These are phyloP conservation scores for Phorcus lineatus DNA, from an alignment of 2,888 invertebrate species.

Conservation along the genomic window DNA sequence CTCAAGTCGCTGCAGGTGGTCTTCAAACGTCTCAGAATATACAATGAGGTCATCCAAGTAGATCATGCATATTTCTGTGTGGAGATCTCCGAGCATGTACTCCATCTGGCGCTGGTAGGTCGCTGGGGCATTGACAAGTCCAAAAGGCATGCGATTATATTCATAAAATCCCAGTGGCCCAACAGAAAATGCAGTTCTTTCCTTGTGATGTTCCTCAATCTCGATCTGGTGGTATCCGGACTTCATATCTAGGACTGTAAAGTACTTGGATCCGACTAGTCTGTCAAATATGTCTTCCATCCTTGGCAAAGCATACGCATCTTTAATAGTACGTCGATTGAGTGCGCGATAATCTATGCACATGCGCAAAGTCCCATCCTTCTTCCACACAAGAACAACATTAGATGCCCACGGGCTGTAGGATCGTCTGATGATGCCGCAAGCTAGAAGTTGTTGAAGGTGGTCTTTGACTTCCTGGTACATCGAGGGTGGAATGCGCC, in stretches of 20 bases:
- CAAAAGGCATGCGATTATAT: conserved; percentile 32
- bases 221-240: conserved; percentile 34
- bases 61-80: conserved; percentile 36
- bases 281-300: not conserved
- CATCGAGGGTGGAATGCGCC: conserved; percentile 43
- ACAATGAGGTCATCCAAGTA: conserved; percentile 35
- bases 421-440: conserved; percentile 40
- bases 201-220: not conserved
- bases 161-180: conserved; percentile 39
- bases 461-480: conserved; percentile 42
- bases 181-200: conserved; percentile 39
- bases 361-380: conserved; percentile 38
- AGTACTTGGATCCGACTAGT: not conserved
- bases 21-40: conserved; percentile 34
- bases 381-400: conserved; percentile 41
- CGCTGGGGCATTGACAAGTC: conserved; percentile 34
- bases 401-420: conserved; percentile 41
- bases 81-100: conserved; percentile 32
- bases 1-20: conserved; percentile 36
- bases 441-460: conserved; percentile 39
- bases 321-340: conserved; percentile 26
- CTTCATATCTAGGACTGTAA: not conserved
- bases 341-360: conserved; percentile 41
- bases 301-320: not conserved
- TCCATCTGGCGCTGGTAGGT: conserved; percentile 37